Conservation (phyloP, 2,797 vertebrate genomes). For the Sebastiscus tertius region DNA sequence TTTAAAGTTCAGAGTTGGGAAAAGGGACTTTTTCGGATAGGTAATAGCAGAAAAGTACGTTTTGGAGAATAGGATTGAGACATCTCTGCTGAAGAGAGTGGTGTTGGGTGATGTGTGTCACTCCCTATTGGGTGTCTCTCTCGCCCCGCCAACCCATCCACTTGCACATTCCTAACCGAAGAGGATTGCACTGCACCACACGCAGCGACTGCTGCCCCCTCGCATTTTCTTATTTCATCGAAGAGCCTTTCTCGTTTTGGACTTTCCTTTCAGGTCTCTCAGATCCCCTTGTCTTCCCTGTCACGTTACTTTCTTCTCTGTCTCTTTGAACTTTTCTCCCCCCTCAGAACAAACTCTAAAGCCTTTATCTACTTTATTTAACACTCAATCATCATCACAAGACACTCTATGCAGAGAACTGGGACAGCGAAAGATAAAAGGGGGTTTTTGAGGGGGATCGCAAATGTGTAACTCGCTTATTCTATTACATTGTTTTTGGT, state of each 20-base stretch:
- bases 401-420: not conserved
- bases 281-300: conserved; percentile 15
- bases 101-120: conserved; percentile 41
- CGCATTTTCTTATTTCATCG: conserved; percentile 15
- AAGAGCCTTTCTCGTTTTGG: conserved; percentile 13
- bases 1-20: not conserved
- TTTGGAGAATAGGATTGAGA: conserved; percentile 6
- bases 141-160: not conserved
- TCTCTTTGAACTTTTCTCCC: not conserved
- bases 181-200: conserved; percentile 23
- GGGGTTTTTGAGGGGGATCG: not conserved
- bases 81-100: not conserved
- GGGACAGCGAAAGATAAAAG: not conserved
- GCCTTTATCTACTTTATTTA: conserved; percentile 19
- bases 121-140: conserved; percentile 14
- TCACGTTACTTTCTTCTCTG: conserved; percentile 7
- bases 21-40: not conserved
- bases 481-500: not conserved
- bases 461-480: not conserved
- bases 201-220: conserved; percentile 32
- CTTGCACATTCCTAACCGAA: conserved; percentile 20
- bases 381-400: not conserved
- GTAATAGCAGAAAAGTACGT: not conserved
- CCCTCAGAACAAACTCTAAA: not conserved
- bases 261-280: conserved; percentile 22